Evolutionary conservation across 2,797 vertebrate genomes (phyloP), one percentile per base, ranked within the genome.

Genomic region (Spinibarbus caldwelli): DNA sequence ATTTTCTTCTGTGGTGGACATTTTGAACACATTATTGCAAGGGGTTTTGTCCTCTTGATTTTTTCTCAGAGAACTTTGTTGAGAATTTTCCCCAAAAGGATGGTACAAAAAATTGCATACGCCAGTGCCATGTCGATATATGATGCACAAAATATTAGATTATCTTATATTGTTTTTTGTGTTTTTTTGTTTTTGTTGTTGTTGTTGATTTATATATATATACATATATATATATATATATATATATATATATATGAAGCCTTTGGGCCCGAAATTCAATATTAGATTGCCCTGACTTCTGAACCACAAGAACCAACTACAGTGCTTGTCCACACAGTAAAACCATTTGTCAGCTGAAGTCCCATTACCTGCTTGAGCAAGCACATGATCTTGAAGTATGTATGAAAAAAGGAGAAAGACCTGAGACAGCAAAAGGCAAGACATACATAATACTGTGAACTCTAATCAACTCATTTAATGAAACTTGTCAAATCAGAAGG

Each of bases 381-480:
- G 83, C 49, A 79, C 26, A 80, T 80, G 59, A 85, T 66, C 49
- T 19, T 52, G 34, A 14, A 84, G 36, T 41, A 57, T 62, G 76
- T 80, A 49, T 80, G 72, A 31, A 68, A 83, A 68, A 87, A 11
- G 7, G 49, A 71, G 34, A 87, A 70, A 78, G 78, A 34, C 70
- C 54, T 23, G 68, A 82, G 85, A 84, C 68, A 43, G 77, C 73
- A 70, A 47, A 78, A 89, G 88, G 87, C 70, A 43, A 90, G 85
- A 78, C 90, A 91, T 90, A 91, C 92, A 94, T 93, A 92, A 91
- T 15, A 88, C 82, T 23, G 67, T 87, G 81, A 91, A 88, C 84
- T 87, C 73, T 43, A 17, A 62, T 75, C 80, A 85, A 90, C 87
- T 88, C 88, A 67, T 67, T 45, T 41, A 66, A 80, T 41, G 80